These are phyloP conservation scores for Carassius auratus DNA, from an alignment of 2,113 vertebrate genomes.

Conservation along the genomic window DNA sequence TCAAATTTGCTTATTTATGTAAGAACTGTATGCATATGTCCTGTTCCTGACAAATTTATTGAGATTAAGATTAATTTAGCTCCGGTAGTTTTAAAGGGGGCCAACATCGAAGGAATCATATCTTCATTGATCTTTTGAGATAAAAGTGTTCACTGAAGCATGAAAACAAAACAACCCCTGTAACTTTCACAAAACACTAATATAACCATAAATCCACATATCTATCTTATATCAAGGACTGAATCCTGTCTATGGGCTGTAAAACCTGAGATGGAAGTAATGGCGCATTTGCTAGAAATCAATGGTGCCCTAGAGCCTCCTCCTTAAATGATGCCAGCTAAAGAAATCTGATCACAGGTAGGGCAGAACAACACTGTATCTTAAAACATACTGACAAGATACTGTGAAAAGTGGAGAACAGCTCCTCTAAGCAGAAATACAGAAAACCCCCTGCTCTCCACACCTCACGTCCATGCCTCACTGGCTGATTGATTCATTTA, in stretches of 20 bases:
- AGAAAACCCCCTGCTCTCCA: neutral
- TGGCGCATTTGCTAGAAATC: conserved; percentile 41
- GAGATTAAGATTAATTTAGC: neutral
- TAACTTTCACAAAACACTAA: neutral
- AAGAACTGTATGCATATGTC: too few relatives aligned
- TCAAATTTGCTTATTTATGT: too few relatives aligned
- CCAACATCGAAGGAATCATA: neutral
- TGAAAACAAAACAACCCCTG: neutral
- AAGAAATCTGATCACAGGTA: conserved; percentile 41
- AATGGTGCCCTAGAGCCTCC: conserved; percentile 21
- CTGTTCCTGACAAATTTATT: neutral
- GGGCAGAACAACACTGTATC: conserved; percentile 26
- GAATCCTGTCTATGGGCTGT: too few relatives aligned
- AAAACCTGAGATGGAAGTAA: conserved; percentile 50
- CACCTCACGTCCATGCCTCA: conserved; percentile 31
- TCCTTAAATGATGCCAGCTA: conserved; percentile 19
- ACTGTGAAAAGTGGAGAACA: conserved; percentile 1
- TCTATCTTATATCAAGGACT: neutral
- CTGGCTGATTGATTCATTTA: conserved; percentile 50
- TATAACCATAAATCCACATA: conserved; percentile 15
- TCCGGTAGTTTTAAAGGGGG: too few relatives aligned
- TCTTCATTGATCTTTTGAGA: neutral
- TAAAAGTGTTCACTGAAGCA: neutral
- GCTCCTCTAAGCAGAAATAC: neutral
- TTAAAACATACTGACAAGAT: conserved; percentile 26